Conservation (phyloP, 2,888 invertebrate genomes). For the Hydropsyche betteni region DNA sequence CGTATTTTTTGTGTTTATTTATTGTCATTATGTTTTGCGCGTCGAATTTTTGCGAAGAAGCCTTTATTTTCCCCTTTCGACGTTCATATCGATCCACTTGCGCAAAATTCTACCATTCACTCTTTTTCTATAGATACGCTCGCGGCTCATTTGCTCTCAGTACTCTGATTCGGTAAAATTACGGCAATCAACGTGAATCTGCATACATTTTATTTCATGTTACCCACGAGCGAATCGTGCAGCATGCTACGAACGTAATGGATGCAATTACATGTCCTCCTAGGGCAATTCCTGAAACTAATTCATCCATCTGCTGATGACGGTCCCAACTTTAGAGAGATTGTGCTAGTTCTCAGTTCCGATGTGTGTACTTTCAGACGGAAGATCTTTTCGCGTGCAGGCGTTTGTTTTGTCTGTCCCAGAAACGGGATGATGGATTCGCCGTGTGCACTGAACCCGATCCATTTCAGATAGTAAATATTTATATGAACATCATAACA, state of each 20-base stretch:
- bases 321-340: background rate
- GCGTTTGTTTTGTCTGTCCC: background rate
- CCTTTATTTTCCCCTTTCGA: no score
- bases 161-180: no score
- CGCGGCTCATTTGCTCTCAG: no score
- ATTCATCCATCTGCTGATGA: constrained; percentile 10
- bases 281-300: background rate
- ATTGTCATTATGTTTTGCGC: constrained; percentile 2
- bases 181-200: no score
- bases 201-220: constrained; percentile 2
- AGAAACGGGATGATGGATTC: constrained; percentile 5
- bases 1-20: background rate
- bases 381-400: no score
- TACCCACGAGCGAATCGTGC: background rate
- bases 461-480: constrained; percentile 10
- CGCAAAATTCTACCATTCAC: no score
- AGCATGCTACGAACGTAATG: background rate
- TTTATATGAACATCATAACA: constrained; percentile 6
- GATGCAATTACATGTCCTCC: constrained; percentile 10
- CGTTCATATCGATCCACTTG: no score
- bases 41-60: background rate
- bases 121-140: no score
- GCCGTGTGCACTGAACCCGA: constrained; percentile 7
- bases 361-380: no score
- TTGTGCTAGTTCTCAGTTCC: background rate